Percentiles rank a stretch among this genome's conserved stretches.
phyloP scores from a whole-genome alignment of 64 coral and sea anemone genomes.

The Montipora cactus region DNA sequence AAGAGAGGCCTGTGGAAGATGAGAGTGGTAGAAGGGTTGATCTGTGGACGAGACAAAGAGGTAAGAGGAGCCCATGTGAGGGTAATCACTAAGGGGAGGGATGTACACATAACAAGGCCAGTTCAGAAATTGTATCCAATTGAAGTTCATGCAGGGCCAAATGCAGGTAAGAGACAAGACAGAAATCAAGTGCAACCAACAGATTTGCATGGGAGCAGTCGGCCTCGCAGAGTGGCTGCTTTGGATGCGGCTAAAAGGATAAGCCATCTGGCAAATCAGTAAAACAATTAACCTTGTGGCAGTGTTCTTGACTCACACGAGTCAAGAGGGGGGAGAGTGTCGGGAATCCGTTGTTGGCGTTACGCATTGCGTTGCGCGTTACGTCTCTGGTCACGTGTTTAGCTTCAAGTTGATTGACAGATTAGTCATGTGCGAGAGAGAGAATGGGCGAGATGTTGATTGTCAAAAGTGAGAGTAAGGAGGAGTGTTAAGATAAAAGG shows the following conservation, averaged over 20 bases:
- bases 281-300: background rate
- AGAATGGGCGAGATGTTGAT: too few relatives aligned
- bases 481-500: too few relatives aligned
- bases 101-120: background rate
- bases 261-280: background rate
- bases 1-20: slow-evolving; percentile 8
- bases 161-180: background rate
- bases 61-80: background rate
- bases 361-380: too few relatives aligned
- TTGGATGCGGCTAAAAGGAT: background rate
- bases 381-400: too few relatives aligned
- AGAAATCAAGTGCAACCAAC: background rate
- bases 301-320: too few relatives aligned
- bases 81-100: background rate
- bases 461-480: too few relatives aligned
- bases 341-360: too few relatives aligned
- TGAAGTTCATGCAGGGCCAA: background rate
- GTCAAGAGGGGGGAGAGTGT: too few relatives aligned
- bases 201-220: background rate
- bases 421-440: too few relatives aligned
- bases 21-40: slow-evolving; percentile 20
- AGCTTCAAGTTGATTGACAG: too few relatives aligned
- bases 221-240: background rate
- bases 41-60: background rate
- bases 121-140: background rate